Conservation (phyloP, 2,797 vertebrate species). For the Brachymystax lenok region DNA sequence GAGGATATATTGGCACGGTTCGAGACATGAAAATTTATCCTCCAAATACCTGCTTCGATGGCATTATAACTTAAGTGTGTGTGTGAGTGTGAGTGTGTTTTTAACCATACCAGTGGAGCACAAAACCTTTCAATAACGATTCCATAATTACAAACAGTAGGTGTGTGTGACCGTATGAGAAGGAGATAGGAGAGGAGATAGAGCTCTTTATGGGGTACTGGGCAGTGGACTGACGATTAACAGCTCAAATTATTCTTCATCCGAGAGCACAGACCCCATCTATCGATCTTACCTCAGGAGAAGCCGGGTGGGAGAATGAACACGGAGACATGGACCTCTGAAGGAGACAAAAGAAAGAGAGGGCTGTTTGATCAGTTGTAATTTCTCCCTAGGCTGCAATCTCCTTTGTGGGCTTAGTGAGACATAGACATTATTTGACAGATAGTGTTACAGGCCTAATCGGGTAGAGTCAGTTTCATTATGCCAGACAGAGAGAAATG, state of each 20-base stretch:
- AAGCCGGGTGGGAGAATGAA: conserved; percentile 87
- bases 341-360: conserved; percentile 22
- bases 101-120: conserved; percentile 1
- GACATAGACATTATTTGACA: conserved; percentile 5
- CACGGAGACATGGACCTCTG: conserved; percentile 90
- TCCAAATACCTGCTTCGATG: no score
- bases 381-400: neutral
- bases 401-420: neutral
- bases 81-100: neutral
- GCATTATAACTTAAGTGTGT: neutral
- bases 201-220: conserved; percentile 3
- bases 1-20: no score
- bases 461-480: neutral
- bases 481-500: neutral
- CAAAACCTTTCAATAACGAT: neutral
- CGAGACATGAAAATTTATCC: no score
- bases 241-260: neutral
- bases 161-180: neutral
- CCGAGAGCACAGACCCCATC: conserved; percentile 3
- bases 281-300: conserved; percentile 84
- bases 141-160: neutral
- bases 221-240: neutral
- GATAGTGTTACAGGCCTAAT: neutral
- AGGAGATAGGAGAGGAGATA: neutral
- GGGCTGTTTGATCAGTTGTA: neutral